Percentiles rank a stretch among this genome's conserved stretches.
phyloP scores from a whole-genome alignment of 2,113 vertebrate species.

The Ageneiosus marmoratus region DNA sequence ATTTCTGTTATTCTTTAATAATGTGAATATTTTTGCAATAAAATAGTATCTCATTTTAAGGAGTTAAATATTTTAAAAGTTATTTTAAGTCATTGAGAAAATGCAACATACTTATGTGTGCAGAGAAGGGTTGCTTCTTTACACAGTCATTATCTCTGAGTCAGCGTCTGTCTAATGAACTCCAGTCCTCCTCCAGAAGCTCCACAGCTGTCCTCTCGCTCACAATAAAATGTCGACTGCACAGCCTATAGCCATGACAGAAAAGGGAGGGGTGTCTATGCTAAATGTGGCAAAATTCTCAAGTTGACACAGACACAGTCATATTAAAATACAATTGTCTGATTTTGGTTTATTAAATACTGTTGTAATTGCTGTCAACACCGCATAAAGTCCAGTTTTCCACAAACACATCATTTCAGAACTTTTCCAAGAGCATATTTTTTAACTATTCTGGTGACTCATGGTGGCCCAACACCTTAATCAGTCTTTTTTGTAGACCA shows the following conservation, averaged over 20 bases:
- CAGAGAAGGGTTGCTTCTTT: neutral
- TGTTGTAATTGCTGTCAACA: neutral
- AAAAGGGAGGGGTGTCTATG: neutral
- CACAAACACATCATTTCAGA: neutral
- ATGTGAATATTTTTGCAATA: neutral
- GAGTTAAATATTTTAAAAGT: neutral
- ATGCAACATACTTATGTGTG: neutral
- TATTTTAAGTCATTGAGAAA: neutral
- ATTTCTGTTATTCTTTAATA: neutral
- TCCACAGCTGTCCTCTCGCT: neutral
- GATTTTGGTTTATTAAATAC: neutral
- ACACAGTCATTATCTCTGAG: conserved; percentile 16
- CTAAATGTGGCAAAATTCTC: neutral
- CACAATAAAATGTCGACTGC: neutral
- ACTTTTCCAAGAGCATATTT: no score
- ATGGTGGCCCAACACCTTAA: neutral
- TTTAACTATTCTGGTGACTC: neutral
- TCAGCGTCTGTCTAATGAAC: conserved; percentile 10
- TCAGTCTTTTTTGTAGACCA: neutral
- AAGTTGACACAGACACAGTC: neutral
- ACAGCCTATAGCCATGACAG: neutral
- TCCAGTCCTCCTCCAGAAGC: neutral
- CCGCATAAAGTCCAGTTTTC: neutral
- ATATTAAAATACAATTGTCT: neutral
- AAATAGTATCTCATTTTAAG: no score